Conservation (phyloP, 2,113 vertebrate genomes). For the Callionymus lyra region DNA sequence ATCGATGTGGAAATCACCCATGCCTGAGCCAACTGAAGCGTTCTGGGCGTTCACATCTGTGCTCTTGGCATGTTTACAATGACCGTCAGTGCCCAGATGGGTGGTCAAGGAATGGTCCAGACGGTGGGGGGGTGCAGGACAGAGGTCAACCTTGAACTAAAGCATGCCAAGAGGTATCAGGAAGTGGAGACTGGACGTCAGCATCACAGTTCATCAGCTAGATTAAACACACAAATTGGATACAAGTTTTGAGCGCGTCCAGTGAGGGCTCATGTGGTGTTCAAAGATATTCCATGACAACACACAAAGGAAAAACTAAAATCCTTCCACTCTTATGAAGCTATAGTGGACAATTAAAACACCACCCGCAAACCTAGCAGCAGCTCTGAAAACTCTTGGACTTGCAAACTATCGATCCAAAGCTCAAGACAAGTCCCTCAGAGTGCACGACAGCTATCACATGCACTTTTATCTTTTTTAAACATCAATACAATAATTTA, state of each 20-base stretch:
- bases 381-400: conserved; percentile 52
- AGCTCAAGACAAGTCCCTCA: conserved; percentile 19
- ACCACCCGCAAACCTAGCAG: conserved; percentile 36
- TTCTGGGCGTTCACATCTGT: too few species aligned
- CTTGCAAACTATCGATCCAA: conserved; percentile 27
- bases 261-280: conserved; percentile 25
- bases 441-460: conserved; percentile 29
- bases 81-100: conserved; percentile 40
- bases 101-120: neutral
- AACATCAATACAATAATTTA: conserved; percentile 27
- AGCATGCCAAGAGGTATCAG: conserved; percentile 42
- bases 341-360: conserved; percentile 20
- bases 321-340: conserved; percentile 18
- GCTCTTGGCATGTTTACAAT: too few species aligned
- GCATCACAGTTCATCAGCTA: conserved; percentile 39
- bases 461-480: conserved; percentile 17
- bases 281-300: conserved; percentile 39
- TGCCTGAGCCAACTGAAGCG: too few species aligned
- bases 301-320: conserved; percentile 24
- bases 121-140: conserved; percentile 4
- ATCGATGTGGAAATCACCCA: too few species aligned
- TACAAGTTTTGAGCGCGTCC: conserved; percentile 38
- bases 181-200: conserved; percentile 24
- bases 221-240: conserved; percentile 42
- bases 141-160: conserved; percentile 35